Percentiles rank a stretch among this genome's conserved stretches.
Evolutionary conservation across 2,797 vertebrate species (phyloP).

Genomic region (Botia almorhae): DNA sequence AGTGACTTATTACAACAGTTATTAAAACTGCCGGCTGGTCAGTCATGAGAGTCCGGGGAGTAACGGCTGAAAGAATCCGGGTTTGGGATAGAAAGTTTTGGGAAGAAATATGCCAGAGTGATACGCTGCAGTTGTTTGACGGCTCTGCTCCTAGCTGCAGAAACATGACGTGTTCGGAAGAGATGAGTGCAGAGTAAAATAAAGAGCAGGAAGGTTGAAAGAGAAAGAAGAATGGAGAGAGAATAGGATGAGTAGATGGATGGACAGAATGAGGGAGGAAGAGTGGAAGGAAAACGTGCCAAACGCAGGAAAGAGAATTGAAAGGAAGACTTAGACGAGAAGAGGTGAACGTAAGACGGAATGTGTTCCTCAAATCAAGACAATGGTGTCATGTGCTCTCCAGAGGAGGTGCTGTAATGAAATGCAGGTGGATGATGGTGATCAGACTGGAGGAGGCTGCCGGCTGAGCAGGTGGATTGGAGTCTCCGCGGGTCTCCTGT

Average conservation of each 20-base stretch:
- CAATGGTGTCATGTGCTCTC: slow-evolving; percentile 4
- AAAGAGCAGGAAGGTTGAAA: neutral
- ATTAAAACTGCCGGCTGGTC: slow-evolving; percentile 5
- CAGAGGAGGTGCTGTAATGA: neutral
- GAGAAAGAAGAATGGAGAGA: neutral
- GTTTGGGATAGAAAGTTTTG: too few relatives aligned
- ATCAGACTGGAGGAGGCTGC: slow-evolving; percentile 4
- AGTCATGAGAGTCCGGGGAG: neutral
- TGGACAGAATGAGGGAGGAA: neutral
- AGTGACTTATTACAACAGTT: slow-evolving; percentile 28
- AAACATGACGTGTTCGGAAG: neutral
- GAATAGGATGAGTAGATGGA: too few relatives aligned
- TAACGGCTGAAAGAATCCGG: neutral
- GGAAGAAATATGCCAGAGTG: neutral
- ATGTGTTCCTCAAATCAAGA: slow-evolving; percentile 10
- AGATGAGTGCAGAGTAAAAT: neutral
- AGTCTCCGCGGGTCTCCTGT: slow-evolving; percentile 57
- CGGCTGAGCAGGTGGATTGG: slow-evolving; percentile 67
- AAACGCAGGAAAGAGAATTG: neutral
- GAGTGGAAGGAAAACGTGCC: neutral
- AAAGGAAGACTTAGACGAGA: neutral
- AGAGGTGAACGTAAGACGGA: neutral
- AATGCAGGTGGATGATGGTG: neutral
- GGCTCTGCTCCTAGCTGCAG: neutral
- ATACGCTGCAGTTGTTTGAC: slow-evolving; percentile 12